Percentiles rank a stretch among this genome's conserved stretches.
These are phyloP conservation scores for Akabosia matsudoensis DNA, from an alignment of 1,140 invertebrate species.

Conservation along the genomic window DNA sequence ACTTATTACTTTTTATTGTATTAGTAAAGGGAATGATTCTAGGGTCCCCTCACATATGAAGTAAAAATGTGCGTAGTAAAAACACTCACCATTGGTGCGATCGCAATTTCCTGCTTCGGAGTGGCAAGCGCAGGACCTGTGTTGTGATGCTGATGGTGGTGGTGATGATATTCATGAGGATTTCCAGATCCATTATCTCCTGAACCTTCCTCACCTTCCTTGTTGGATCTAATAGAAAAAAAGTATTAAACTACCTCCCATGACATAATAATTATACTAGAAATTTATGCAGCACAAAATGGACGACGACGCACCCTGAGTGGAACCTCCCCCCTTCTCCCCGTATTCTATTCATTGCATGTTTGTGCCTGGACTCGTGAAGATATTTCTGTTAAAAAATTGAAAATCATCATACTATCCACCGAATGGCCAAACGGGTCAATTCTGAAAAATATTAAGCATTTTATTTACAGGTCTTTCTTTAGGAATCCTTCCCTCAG, in stretches of 20 bases:
- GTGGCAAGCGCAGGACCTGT: too few relatives aligned
- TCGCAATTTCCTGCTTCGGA: neutral
- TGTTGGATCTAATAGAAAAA: too few relatives aligned
- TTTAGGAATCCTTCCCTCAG: constrained; percentile 92
- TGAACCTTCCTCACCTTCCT: too few relatives aligned
- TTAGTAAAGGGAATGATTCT: too few relatives aligned
- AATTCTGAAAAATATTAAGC: neutral
- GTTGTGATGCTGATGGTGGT: neutral
- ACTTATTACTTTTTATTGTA: too few relatives aligned
- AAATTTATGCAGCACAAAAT: too few relatives aligned
- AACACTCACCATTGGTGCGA: constrained; percentile 7
- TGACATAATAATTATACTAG: too few relatives aligned
- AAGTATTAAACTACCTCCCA: too few relatives aligned
- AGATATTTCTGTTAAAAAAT: constrained; percentile 82
- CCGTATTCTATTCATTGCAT: constrained; percentile 95
- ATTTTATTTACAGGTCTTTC: constrained; percentile 76
- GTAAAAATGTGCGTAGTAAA: neutral
- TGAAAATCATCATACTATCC: constrained; percentile 32
- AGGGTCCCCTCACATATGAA: neutral
- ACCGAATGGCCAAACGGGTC: neutral
- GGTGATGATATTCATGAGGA: neutral
- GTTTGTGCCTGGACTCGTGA: constrained; percentile 95
- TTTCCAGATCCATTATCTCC: neutral
- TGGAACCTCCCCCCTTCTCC: constrained; percentile 96
- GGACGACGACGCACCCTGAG: constrained; percentile 64